Percentiles rank a stretch among this genome's conserved stretches.
phyloP scores from a whole-genome alignment of 2,797 vertebrate species.

The Amniataba percoides region DNA sequence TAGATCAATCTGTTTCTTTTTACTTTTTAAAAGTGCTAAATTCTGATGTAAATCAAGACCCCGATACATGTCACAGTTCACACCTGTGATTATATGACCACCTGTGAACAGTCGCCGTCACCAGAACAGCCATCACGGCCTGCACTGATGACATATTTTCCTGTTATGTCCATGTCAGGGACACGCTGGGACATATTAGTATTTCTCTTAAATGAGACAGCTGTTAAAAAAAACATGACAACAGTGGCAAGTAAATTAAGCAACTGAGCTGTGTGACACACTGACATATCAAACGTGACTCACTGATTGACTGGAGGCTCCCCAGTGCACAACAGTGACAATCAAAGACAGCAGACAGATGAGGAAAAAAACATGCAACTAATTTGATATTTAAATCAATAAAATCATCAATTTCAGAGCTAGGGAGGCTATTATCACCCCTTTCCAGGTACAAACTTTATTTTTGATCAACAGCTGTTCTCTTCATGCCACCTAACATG shows the following conservation, averaged over 20 bases:
- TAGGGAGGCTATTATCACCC: background rate
- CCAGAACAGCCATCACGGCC: too few relatives aligned
- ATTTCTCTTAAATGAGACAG: background rate
- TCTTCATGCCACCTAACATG: background rate
- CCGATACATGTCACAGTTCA: too few relatives aligned
- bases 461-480: background rate
- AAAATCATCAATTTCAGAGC: background rate
- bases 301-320: slow-evolving; percentile 3
- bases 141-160: too few relatives aligned
- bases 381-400: background rate
- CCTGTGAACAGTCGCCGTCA: too few relatives aligned
- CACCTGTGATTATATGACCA: too few relatives aligned
- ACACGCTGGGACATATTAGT: too few relatives aligned
- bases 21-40: background rate
- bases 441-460: background rate
- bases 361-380: background rate
- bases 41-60: background rate
- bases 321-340: background rate
- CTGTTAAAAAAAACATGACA: background rate
- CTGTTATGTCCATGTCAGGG: too few relatives aligned
- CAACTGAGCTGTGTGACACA: background rate
- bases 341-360: background rate
- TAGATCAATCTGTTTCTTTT: background rate
- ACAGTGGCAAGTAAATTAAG: background rate
- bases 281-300: background rate